Conservation (phyloP, 2,113 vertebrate species). For the Poeciliopsis occidentalis region DNA sequence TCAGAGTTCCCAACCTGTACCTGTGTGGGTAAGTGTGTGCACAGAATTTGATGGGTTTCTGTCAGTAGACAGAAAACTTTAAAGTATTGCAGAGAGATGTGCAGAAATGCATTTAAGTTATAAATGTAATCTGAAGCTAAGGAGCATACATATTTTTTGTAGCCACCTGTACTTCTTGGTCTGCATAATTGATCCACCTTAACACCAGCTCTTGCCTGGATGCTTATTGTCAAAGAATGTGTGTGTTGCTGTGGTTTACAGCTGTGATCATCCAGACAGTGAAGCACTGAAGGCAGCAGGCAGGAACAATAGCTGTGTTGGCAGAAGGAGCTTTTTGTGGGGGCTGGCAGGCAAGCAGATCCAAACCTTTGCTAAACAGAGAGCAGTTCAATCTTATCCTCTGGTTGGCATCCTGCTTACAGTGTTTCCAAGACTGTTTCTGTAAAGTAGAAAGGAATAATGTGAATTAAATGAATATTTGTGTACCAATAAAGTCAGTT, state of each 20-base stretch:
- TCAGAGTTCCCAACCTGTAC: conserved; percentile 92
- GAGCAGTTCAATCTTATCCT: conserved; percentile 34
- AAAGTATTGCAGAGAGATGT: neutral
- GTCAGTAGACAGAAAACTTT: neutral
- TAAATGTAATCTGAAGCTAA: too few species aligned
- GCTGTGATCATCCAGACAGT: conserved; percentile 54
- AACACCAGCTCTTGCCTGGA: conserved; percentile 39
- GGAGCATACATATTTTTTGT: neutral
- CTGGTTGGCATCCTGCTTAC: conserved; percentile 29
- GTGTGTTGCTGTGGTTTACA: conserved; percentile 50
- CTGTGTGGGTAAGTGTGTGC: conserved; percentile 89
- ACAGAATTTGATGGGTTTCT: neutral
- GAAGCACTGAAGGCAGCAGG: conserved; percentile 54
- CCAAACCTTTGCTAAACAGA: conserved; percentile 57
- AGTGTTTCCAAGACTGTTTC: conserved; percentile 35
- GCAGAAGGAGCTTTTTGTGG: conserved; percentile 71
- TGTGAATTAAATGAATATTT: neutral
- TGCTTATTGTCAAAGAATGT: conserved; percentile 65
- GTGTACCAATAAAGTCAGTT: too few species aligned
- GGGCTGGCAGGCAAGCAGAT: conserved; percentile 58
- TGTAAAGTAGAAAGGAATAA: conserved; percentile 10
- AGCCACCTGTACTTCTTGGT: neutral
- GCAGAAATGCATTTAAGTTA: too few species aligned
- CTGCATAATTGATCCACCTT: neutral
- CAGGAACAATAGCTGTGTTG: conserved; percentile 67